Evolutionary conservation across 2,888 invertebrate species (phyloP).

Genomic region (Lampropteryx suffumata): DNA sequence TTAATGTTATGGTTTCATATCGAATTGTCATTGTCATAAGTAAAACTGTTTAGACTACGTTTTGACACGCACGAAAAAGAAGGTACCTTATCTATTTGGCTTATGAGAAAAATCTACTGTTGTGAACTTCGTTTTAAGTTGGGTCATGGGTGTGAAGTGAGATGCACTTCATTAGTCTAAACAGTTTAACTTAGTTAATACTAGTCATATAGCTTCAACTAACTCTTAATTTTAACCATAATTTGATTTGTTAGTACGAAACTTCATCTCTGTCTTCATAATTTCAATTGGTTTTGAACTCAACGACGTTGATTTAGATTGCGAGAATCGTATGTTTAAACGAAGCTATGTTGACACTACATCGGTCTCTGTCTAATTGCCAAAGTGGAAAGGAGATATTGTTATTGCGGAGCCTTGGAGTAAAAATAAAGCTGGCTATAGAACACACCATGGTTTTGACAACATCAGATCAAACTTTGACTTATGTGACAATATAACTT

Average conservation of each 20-base stretch:
- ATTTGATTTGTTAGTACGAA: conserved; percentile 23
- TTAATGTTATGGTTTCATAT: conserved; percentile 19
- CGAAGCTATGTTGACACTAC: conserved; percentile 15
- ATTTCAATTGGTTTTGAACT: conserved; percentile 27
- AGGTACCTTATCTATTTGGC: too few relatives aligned
- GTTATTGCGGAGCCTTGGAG: conserved; percentile 14
- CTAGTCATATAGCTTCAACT: conserved; percentile 57
- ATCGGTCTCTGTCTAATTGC: conserved; percentile 25
- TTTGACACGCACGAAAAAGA: too few relatives aligned
- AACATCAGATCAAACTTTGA: too few relatives aligned
- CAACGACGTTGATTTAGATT: conserved; percentile 17
- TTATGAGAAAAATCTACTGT: too few relatives aligned
- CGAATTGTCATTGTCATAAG: conserved; percentile 18
- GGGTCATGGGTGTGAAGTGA: too few relatives aligned
- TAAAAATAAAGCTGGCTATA: conserved; percentile 8
- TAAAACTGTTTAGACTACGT: conserved; percentile 16
- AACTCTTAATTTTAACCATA: conserved; percentile 25
- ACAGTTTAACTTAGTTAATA: conserved; percentile 36
- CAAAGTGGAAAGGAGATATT: conserved; percentile 24
- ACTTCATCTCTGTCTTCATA: conserved; percentile 13
- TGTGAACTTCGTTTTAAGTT: too few relatives aligned
- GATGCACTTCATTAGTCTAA: too few relatives aligned
- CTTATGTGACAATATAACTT: too few relatives aligned
- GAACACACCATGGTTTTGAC: too few relatives aligned
- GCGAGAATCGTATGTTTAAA: conserved; percentile 15